phyloP scores from a whole-genome alignment of 2,888 invertebrate genomes.

The Lasioglossum leucozonium region DNA sequence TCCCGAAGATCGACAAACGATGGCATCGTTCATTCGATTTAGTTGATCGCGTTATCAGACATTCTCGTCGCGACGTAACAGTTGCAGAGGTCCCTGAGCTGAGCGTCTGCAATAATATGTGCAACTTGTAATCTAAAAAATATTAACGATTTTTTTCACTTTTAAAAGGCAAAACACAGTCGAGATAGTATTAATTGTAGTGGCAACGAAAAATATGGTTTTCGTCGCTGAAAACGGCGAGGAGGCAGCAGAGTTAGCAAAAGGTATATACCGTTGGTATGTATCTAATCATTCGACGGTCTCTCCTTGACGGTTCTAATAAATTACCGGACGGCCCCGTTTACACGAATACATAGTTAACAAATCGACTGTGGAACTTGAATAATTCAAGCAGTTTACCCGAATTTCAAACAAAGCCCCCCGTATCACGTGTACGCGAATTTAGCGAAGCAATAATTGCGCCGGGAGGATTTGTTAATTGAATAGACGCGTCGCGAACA shows the following conservation, averaged over 20 bases:
- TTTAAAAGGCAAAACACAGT: too few species aligned
- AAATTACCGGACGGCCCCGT: slow-evolving; percentile 34
- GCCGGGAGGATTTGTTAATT: slow-evolving; percentile 56
- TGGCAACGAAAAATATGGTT: too few species aligned
- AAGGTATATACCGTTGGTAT: background rate
- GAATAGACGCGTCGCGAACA: slow-evolving; percentile 52
- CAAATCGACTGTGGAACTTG: slow-evolving; percentile 52
- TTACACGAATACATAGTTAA: slow-evolving; percentile 52
- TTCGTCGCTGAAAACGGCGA: too few species aligned
- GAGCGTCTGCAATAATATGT: too few species aligned
- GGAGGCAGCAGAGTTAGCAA: background rate
- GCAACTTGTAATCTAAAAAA: too few species aligned
- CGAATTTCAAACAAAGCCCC: slow-evolving; percentile 57
- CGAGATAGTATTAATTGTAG: too few species aligned
- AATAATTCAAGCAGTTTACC: slow-evolving; percentile 56
- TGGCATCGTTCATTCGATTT: background rate
- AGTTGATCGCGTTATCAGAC: background rate
- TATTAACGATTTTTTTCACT: too few species aligned
- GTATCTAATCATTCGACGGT: slow-evolving; percentile 33
- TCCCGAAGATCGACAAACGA: background rate
- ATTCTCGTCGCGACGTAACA: background rate
- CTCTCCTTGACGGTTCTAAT: slow-evolving; percentile 31
- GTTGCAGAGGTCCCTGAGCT: too few species aligned
- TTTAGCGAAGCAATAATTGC: slow-evolving; percentile 59
- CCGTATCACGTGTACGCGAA: slow-evolving; percentile 35